A percentile compares a stretch with the other conserved stretches of the same genome.
These are phyloP conservation scores for Camponotus vicinus DNA, from an alignment of 1,140 invertebrate species.

Conservation along the genomic window DNA sequence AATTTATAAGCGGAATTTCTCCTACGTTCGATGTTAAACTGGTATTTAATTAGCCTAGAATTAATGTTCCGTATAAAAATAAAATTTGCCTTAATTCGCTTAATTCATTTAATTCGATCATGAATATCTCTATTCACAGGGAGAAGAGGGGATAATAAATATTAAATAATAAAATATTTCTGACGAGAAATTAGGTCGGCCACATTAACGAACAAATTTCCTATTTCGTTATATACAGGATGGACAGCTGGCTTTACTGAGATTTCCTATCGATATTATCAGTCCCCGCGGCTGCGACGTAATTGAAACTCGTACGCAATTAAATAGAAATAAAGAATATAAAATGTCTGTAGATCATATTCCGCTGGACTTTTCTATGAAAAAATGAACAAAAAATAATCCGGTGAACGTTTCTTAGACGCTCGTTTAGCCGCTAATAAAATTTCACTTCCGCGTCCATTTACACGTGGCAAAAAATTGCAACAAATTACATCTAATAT, in stretches of 20 bases:
- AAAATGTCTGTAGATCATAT: neutral
- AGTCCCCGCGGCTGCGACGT: neutral
- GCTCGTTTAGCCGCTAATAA: constrained; percentile 19
- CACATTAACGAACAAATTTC: constrained; percentile 33
- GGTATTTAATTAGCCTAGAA: neutral
- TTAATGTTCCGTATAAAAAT: constrained; percentile 2
- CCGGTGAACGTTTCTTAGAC: neutral
- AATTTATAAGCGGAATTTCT: neutral
- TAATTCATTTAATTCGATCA: constrained; percentile 10
- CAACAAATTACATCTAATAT: constrained; percentile 16
- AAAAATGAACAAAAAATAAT: neutral
- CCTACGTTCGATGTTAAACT: neutral
- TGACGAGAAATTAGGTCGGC: constrained; percentile 44
- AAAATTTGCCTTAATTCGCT: neutral
- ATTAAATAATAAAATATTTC: constrained; percentile 31
- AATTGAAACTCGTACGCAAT: constrained; percentile 42
- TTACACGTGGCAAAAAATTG: constrained; percentile 22
- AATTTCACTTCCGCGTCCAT: constrained; percentile 34
- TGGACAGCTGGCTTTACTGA: constrained; percentile 40
- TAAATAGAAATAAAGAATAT: constrained; percentile 42
- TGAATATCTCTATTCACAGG: neutral
- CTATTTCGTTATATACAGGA: constrained; percentile 54
- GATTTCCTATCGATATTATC: constrained; percentile 48
- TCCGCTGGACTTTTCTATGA: too few relatives aligned
- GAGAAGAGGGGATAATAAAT: too few relatives aligned